These are phyloP conservation scores for Brachionus koreanus DNA, from an alignment of 1,140 invertebrate species.

Conservation along the genomic window DNA sequence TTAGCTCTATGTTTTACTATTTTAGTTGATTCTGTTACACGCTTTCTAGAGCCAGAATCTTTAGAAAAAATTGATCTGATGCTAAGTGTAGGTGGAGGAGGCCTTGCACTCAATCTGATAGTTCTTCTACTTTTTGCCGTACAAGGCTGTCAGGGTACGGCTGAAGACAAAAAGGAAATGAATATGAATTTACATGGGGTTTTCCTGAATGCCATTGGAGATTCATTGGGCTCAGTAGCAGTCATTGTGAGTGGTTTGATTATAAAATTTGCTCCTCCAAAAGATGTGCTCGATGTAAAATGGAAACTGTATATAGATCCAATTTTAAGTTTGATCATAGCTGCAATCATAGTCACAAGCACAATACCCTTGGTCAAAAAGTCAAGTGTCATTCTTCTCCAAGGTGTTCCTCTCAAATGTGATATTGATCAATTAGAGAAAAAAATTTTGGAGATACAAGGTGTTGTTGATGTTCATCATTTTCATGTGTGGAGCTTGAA, in stretches of 20 bases:
- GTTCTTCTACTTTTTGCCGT: not conserved
- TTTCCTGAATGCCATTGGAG: conserved; percentile 86
- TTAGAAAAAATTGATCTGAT: conserved; percentile 45
- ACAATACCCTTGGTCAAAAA: conserved; percentile 62
- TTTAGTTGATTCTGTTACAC: conserved; percentile 60
- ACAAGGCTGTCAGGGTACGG: not conserved
- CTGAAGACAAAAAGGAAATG: not conserved
- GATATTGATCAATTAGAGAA: conserved; percentile 58
- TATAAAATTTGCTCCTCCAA: conserved; percentile 65
- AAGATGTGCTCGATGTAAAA: conserved; percentile 64
- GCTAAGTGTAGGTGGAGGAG: not conserved
- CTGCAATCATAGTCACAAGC: conserved; percentile 61
- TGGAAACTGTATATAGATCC: conserved; percentile 83
- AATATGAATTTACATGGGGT: conserved; percentile 90
- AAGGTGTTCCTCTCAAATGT: conserved; percentile 63
- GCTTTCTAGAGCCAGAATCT: conserved; percentile 47
- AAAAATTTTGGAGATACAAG: conserved; percentile 59
- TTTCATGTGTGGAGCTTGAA: conserved; percentile 65
- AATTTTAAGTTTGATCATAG: conserved; percentile 66
- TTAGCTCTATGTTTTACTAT: conserved; percentile 64
- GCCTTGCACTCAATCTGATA: not conserved
- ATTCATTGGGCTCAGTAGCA: conserved; percentile 83
- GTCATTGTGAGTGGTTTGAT: conserved; percentile 75
- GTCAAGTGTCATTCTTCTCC: conserved; percentile 62
- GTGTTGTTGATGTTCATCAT: conserved; percentile 63